Evolutionary conservation across 2,888 invertebrate genomes (phyloP), one percentile per base, ranked within the genome.

Genomic region (Bellardia pandia): DNA sequence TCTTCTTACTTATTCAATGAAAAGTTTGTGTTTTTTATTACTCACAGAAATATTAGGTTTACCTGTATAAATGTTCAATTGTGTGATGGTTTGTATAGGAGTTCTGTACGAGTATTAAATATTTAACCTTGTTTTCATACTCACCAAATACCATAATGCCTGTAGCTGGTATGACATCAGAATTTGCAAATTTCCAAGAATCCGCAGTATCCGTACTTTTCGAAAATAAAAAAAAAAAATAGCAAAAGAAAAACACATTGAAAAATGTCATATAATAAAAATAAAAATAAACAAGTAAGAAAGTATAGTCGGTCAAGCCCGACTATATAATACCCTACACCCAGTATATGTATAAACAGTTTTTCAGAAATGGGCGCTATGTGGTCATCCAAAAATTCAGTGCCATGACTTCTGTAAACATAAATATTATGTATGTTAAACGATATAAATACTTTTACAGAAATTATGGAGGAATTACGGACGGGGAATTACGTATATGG

Each of bases 101-200:
- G 23, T 16, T 7, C 7, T 72, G 62, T 48, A 66, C 16, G 45
- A 74, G 64, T 9, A 78, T 45, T 62, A 71, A 72, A 68, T 66
- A 69, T 68, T 69, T 64, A 80, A 88, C 58, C 78, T 78, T 81
- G 53, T 79, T 51, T n/a, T 45, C 5, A 75, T 84, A 91, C 94
- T 94, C 94, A 96, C 96, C 97, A 93, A 97, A 97, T 14, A 97
- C 96, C 96, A 97, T 97, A 88, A 97, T 97, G 88, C 97, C 97
- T 60, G 97, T 96, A 40, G 97, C 96, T 88, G 97, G 96, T 86
- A 97, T 95, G 62, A 97, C 95, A 90, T 96, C 96, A 87, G 95
- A 94, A 93, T 97, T 96, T 53, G 96, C 96, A 93, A 97, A 96
- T 89, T 94, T 94, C 96, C 96, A 97, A 0, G 96, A 95, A 89